Base-by-base conservation (phyloP, 2,113 vertebrate genomes). In the Carettochelys insculpta region DNA sequence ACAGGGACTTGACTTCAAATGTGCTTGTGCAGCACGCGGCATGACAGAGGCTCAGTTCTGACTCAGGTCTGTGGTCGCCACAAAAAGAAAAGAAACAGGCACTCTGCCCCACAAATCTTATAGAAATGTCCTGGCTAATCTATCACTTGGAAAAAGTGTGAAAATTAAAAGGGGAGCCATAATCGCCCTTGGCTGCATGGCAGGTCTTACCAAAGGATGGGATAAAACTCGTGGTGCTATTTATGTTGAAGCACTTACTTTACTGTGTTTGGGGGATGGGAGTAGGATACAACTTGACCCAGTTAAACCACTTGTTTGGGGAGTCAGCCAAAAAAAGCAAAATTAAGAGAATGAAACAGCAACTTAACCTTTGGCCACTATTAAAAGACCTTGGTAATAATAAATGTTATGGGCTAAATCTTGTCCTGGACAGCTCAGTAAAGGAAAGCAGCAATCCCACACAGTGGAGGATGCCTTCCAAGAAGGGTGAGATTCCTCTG, bases 401-500 rank as follows among this genome's bases (percentile, higher is more conserved):
- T 34, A 77, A 90, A 86, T 29, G 47, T 0, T 65, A 52, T 27
- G 77, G 87, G 77, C 51, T 93, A 91, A 85, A 87, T 90, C 88
- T 80, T 77, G 14, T 41, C 89, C 92, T 92, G 56, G 78, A 54
- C 89, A 91, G 27, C 0, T 0, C 80, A 91, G 76, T 48, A 86
- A 96, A 94, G 31, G 31, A 78, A 27, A 77, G 81, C 52, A 93
- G 54, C 76, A 96, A 94, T 85, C 73, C 48, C 65, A 83, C 80
- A 89, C 88, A 82, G 86, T 85, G 61, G 90, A 93, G 76, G 3
- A 20, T 11, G 85, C 68, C 5, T 85, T 92, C 88, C 88, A 86
- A 8, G 14, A 78, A 94, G 48, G 38, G 80, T 52, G 0, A 56
- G 52, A 90, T 91, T 90, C 27, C 17, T 20, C 68, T n/a, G 45